phyloP scores from a whole-genome alignment of 2,113 vertebrate genomes.

The Calonectris borealis region DNA sequence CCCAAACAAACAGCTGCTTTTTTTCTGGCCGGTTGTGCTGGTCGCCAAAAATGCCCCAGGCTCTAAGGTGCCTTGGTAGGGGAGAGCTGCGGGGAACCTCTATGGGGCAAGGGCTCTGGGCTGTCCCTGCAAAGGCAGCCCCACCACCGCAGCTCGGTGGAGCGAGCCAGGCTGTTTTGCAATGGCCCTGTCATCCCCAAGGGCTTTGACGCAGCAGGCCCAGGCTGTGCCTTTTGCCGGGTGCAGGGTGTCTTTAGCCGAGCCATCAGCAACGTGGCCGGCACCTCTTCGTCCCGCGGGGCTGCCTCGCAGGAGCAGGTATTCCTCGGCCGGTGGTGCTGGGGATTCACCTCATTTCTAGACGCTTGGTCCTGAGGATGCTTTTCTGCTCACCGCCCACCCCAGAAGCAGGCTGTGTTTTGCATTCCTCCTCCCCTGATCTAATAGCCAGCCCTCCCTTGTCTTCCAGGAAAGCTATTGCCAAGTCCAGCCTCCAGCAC shows the following conservation, averaged over 20 bases:
- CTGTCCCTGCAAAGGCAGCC: not conserved
- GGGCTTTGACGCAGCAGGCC: not conserved
- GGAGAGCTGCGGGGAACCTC: not conserved
- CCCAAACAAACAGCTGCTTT: not conserved
- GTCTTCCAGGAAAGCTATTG: constrained; percentile 91
- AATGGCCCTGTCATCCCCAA: not conserved
- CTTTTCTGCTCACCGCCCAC: not conserved
- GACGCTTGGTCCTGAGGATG: not conserved
- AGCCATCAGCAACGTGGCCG: not conserved
- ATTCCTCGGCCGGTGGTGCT: not conserved
- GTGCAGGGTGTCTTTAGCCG: not conserved
- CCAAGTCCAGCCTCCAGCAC: constrained; percentile 89
- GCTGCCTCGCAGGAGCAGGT: not conserved
- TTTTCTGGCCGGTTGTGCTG: not conserved
- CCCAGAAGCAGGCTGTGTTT: not conserved
- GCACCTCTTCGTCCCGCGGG: not conserved
- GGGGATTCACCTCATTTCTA: not conserved
- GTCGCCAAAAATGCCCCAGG: not conserved
- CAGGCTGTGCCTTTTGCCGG: not conserved
- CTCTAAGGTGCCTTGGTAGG: not conserved
- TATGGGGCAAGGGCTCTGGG: not conserved
- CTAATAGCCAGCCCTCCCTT: not conserved
- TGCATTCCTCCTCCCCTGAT: not conserved
- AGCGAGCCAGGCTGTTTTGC: not conserved
- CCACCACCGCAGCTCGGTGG: rapidly evolving